phyloP scores from a whole-genome alignment of 2,113 vertebrate species.

The Gopherus flavomarginatus region DNA sequence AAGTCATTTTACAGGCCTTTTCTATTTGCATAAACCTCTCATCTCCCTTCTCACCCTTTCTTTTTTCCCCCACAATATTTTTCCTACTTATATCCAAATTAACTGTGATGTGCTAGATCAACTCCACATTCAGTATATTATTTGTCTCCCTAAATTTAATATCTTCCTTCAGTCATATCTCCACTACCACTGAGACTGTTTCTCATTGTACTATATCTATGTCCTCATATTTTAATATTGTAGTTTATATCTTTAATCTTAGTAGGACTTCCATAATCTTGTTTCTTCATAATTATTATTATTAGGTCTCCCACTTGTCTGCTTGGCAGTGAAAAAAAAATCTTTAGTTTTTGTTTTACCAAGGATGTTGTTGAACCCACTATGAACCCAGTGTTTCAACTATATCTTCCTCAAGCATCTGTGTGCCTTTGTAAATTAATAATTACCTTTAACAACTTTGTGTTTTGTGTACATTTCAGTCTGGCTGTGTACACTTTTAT shows the following conservation, averaged over 20 bases:
- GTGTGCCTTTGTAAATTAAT: accelerated
- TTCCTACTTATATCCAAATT: not conserved
- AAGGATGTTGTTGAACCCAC: not conserved
- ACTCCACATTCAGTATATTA: not conserved
- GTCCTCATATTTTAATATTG: not conserved
- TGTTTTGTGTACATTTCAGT: accelerated
- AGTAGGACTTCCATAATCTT: not conserved
- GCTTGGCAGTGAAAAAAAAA: not conserved
- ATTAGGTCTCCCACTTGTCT: not conserved
- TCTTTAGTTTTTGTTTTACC: not conserved
- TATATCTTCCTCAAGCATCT: accelerated
- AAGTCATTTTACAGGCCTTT: slow-evolving; percentile 19
- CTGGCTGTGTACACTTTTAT: not conserved
- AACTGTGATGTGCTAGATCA: not conserved
- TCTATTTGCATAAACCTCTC: slow-evolving; percentile 25
- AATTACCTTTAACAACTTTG: not conserved
- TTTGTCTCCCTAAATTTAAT: not conserved
- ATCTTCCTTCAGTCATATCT: not conserved
- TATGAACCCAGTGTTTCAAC: not conserved
- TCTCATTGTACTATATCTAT: not conserved
- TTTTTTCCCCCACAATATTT: not conserved
- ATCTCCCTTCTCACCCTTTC: not conserved
- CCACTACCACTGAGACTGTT: not conserved
- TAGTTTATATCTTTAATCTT: not conserved
- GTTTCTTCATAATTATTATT: not conserved